Conservation (phyloP, 92 coral and sea anemone genomes). For the Hydrozoanthus gracilis region DNA sequence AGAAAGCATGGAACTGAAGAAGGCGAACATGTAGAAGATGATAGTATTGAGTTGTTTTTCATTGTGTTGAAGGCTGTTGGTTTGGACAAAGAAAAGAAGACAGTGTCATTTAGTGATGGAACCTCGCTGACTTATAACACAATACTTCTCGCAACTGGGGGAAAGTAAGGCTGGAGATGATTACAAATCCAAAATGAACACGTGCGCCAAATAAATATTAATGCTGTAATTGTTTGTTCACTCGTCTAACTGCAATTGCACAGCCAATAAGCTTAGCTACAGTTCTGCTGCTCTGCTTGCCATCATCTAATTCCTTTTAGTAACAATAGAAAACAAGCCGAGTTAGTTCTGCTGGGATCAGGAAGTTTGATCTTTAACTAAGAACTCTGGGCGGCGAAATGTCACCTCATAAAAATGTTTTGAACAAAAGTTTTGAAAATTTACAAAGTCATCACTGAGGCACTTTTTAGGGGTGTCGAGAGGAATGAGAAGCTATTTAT, state of each 20-base stretch:
- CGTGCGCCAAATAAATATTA: no score
- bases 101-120: slow-evolving; percentile 78
- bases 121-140: slow-evolving; percentile 70
- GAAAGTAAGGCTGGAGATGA: slow-evolving; percentile 72
- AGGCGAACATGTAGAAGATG: not conserved
- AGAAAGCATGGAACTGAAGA: not conserved
- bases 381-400: no score
- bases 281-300: not conserved
- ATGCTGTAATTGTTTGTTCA: not conserved
- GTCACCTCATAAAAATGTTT: no score
- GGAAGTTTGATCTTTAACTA: no score
- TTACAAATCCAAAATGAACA: not conserved
- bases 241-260: not conserved
- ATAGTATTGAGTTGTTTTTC: not conserved
- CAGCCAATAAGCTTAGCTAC: not conserved
- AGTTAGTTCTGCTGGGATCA: no score
- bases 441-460: no score
- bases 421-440: no score
- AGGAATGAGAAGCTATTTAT: no score
- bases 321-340: no score
- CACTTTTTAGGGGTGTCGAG: no score
- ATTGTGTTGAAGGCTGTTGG: slow-evolving; percentile 68
- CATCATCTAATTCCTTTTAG: no score
- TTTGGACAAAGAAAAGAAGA: slow-evolving; percentile 72
- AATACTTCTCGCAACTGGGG: slow-evolving; percentile 93